Base-by-base conservation (phyloP, 2,888 invertebrate genomes). In the Linyphia triangularis region DNA sequence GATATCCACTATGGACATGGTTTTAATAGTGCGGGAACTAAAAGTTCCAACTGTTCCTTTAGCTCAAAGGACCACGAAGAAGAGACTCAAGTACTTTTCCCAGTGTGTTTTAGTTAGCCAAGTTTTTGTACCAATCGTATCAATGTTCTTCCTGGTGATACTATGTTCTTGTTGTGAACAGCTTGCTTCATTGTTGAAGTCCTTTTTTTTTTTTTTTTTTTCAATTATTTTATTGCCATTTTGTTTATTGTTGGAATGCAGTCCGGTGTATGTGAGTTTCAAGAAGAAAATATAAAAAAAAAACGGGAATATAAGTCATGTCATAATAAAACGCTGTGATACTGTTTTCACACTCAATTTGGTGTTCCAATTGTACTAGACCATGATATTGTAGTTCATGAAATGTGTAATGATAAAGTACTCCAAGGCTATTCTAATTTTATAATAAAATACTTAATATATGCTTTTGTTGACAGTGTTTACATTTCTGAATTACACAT, bases 381-480 rank as follows among this genome's bases (percentile, higher is more conserved):
- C 33, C 33, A 65, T 79, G 33, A 24, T n/a, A 22, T 63, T 77
- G 33, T 67, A 79, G 65, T 79, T 26, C 43, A 43, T 26, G 37
- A 61, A 28, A 40, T 43, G 43, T 79, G 30, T 79, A 51, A 43
- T 72, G 37, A 70, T 70, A 51, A 79, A 79, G n/a, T n/a, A n/a
- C n/a, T 40, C 51, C 67, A 57, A 72, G 72, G 61, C 72, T 83
- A 72, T 70, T 33, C 59, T 82, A 72, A 83, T 83, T 83, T 83
- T 83, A 83, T 83, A 83, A 83, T 83, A 83, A 83, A 83, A 70
- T 83, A 72, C 82, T 57, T 83, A 83, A 83, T 83, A 83, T 83
- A 83, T 83, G 72, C 51, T 28, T 30, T 16, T 22, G n/a, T n/a
- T n/a, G n/a, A n/a, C n/a, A n/a, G n/a, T n/a, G n/a, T n/a, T n/a